These are phyloP conservation scores for Macroteleia sp. DNA, from an alignment of 2,888 invertebrate species.

Conservation along the genomic window DNA sequence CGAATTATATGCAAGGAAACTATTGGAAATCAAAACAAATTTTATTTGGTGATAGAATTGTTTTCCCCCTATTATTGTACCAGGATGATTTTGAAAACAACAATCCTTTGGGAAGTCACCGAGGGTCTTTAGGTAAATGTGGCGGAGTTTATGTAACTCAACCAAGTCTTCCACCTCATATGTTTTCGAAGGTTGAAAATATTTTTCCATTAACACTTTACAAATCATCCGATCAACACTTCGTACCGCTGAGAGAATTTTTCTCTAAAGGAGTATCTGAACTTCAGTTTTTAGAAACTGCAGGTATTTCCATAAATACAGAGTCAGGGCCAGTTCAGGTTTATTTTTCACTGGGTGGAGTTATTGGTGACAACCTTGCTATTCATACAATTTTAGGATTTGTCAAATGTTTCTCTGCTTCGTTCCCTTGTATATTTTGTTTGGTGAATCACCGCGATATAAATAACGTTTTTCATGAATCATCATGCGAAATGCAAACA, in stretches of 20 bases:
- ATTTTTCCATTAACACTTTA: slow-evolving; percentile 39
- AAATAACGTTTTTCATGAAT: slow-evolving; percentile 9
- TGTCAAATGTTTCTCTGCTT: slow-evolving; percentile 36
- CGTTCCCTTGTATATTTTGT: slow-evolving; percentile 22
- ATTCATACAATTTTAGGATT: slow-evolving; percentile 58
- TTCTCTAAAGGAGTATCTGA: slow-evolving; percentile 14
- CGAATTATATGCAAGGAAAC: slow-evolving; percentile 50
- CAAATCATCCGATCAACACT: slow-evolving; percentile 39
- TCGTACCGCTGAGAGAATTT: slow-evolving; percentile 1
- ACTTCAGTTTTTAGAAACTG: background rate
- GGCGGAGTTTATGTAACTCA: slow-evolving; percentile 49
- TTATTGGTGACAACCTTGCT: slow-evolving; percentile 61
- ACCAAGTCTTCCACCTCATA: slow-evolving; percentile 57
- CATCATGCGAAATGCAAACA: slow-evolving; percentile 16
- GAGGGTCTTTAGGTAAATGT: slow-evolving; percentile 33
- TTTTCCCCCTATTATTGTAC: slow-evolving; percentile 50
- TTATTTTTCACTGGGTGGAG: slow-evolving; percentile 25
- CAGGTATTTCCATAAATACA: slow-evolving; percentile 35
- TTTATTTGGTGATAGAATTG: slow-evolving; percentile 24
- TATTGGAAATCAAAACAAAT: slow-evolving; percentile 42
- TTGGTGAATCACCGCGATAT: slow-evolving; percentile 9
- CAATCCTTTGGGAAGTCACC: slow-evolving; percentile 16
- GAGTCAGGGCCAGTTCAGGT: slow-evolving; percentile 6
- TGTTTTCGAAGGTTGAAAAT: slow-evolving; percentile 58
- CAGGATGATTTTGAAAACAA: slow-evolving; percentile 22